Evolutionary conservation across 2,888 invertebrate species (phyloP).

Genomic region (Apodemia zela): DNA sequence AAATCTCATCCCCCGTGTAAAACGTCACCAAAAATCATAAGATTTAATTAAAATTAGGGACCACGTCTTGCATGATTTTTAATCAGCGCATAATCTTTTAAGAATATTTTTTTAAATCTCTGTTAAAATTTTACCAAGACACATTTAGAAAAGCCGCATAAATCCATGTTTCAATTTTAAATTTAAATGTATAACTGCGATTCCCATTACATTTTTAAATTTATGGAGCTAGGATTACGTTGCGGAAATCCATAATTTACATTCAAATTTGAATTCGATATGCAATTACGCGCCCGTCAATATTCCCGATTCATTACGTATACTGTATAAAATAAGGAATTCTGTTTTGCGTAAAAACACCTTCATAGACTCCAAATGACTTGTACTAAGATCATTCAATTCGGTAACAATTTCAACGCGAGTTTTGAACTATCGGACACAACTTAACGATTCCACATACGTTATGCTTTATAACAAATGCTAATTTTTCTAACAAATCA

Average conservation of each 20-base stretch:
- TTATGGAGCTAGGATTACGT: neutral
- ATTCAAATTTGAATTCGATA: conserved; percentile 15
- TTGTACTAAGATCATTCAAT: neutral
- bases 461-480: no score
- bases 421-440: no score
- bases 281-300: neutral
- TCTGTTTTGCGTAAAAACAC: neutral
- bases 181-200: neutral
- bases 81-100: no score
- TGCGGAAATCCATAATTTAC: conserved; percentile 11
- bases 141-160: neutral
- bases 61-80: no score
- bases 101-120: no score
- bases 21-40: no score
- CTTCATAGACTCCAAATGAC: neutral
- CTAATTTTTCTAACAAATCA: no score
- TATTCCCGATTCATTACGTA: neutral
- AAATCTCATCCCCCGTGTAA: no score
- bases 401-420: no score
- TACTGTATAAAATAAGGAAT: neutral
- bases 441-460: no score
- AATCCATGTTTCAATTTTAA: neutral
- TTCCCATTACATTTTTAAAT: conserved; percentile 2
- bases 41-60: no score
- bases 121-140: neutral